Evolutionary conservation across 1,140 invertebrate species (phyloP), one percentile per base, ranked within the genome.

Genomic region (Caenorhabditis latens): DNA sequence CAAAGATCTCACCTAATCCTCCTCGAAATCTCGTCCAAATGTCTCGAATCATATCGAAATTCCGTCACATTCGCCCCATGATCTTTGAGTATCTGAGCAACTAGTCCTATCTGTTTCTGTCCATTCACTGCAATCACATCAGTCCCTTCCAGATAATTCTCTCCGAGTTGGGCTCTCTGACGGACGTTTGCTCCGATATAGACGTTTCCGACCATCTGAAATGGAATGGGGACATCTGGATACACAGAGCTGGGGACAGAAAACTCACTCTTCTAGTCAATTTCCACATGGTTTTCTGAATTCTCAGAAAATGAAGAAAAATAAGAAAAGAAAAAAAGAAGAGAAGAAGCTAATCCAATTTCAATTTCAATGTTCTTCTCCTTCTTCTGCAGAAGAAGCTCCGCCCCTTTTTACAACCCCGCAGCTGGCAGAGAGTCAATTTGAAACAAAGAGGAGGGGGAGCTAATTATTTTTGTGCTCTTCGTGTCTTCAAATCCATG

Each of bases 261-360:
- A 32, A 32, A 32, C 32, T 53, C 16, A 63, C 61, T 24, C 61
- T 8, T 63, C 14, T 63, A 21, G 61, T 9, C 4, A 32, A 14
- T 63, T 63, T 63, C 61, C 19, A 21, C 61, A 63, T 63, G 40
- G 24, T 63, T 32, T 40, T 63, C n/a, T 11, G 24, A 40, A 63
- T 32, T 63, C 24, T 1, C 40, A 63, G 24, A 40, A 63, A 63
- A 58, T 58, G 24, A 11, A 63, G n/a, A 63, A 32, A 9, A 8
- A 32, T 9, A 8, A 58, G 19, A 58, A 58, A 21, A 58, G 6
- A 58, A 58, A n/a, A 57, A n/a, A n/a, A n/a, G 19, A 58, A 19
- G 19, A 58, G 57, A 58, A n/a, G 16, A 32, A 79, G 53, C 71
- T 79, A 79, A 79, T 79, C 71, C 46, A 79, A 79, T 79, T 79